Conservation (phyloP, 1,140 invertebrate genomes). For the Drosophila sechellia region DNA sequence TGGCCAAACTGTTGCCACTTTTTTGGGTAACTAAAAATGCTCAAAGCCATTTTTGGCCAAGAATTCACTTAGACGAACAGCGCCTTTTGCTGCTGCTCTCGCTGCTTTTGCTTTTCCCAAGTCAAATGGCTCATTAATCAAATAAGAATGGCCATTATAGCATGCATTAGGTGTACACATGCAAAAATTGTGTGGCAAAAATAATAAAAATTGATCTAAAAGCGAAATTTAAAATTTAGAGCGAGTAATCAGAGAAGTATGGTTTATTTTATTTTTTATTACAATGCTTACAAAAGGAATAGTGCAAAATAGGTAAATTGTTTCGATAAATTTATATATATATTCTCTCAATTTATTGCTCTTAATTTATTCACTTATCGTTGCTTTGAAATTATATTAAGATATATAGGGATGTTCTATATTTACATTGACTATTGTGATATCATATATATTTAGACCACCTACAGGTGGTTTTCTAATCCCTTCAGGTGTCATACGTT, state of each 20-base stretch:
- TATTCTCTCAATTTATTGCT: too few relatives aligned
- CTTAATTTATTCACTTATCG: too few relatives aligned
- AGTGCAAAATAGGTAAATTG: too few relatives aligned
- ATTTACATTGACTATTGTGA: too few relatives aligned
- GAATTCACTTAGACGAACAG: not conserved
- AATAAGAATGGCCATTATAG: conserved; percentile 54
- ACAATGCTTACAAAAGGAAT: too few relatives aligned
- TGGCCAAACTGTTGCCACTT: conserved; percentile 22
- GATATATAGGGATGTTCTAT: too few relatives aligned
- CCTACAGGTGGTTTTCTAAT: too few relatives aligned
- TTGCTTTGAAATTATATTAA: too few relatives aligned
- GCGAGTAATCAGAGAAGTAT: not conserved
- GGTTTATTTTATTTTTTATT: too few relatives aligned
- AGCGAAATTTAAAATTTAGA: not conserved
- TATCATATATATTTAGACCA: too few relatives aligned
- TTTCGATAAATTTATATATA: too few relatives aligned
- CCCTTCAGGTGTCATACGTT: too few relatives aligned
- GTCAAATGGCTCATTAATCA: conserved; percentile 76
- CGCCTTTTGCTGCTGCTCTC: not conserved
- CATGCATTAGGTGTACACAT: conserved; percentile 49
- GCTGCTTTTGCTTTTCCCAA: conserved; percentile 34
- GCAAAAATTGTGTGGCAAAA: not conserved
- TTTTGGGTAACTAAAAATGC: not conserved
- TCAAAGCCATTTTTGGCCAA: not conserved
- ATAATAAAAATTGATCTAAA: not conserved